phyloP scores from a whole-genome alignment of 1,140 invertebrate species.

The Delia radicum region DNA sequence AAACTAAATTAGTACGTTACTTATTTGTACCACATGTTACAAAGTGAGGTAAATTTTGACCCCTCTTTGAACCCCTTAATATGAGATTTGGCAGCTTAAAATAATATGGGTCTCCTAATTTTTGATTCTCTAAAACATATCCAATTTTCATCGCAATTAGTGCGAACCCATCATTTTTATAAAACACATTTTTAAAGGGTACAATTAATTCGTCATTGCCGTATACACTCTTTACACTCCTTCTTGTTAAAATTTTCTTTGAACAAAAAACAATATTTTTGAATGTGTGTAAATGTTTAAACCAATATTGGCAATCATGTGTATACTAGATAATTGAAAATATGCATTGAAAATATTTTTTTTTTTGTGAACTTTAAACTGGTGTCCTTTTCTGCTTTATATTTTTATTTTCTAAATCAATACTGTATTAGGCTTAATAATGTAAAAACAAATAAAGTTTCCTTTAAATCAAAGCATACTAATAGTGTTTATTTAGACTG shows the following conservation, averaged over 20 bases:
- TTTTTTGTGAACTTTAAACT: neutral
- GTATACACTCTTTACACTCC: too few species aligned
- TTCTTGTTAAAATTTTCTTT: too few species aligned
- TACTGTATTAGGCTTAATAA: neutral
- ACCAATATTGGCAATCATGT: slow-evolving; percentile 18
- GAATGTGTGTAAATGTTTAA: slow-evolving; percentile 8
- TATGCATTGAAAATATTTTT: neutral
- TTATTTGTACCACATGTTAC: too few species aligned
- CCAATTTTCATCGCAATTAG: too few species aligned
- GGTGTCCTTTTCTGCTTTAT: neutral
- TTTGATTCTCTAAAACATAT: too few species aligned
- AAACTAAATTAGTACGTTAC: too few species aligned
- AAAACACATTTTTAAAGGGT: too few species aligned
- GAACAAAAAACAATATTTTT: neutral
- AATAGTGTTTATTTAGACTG: neutral
- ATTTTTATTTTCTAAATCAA: neutral
- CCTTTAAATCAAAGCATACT: neutral
- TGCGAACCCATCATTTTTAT: too few species aligned
- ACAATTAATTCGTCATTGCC: neutral
- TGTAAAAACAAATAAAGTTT: neutral
- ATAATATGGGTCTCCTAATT: too few species aligned
- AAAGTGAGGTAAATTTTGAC: too few species aligned
- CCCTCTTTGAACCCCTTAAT: too few species aligned
- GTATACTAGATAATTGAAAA: slow-evolving; percentile 15
- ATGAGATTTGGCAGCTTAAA: too few species aligned